These are phyloP conservation scores for Manis crassicaudata DNA, from an alignment of 2,797 vertebrate genomes.

Conservation along the genomic window DNA sequence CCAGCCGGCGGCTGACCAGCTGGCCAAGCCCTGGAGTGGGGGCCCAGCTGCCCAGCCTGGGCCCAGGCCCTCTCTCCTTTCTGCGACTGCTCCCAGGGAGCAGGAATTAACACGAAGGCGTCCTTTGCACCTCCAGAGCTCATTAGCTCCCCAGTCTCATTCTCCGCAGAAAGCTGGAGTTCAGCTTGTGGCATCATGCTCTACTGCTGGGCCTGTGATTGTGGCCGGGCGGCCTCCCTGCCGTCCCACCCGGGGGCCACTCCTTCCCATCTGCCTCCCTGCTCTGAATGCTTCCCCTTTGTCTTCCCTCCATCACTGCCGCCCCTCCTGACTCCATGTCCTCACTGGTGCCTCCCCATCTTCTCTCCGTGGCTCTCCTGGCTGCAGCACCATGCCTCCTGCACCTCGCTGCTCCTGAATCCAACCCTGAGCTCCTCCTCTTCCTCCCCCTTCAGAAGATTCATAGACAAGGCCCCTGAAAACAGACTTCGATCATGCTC, in stretches of 20 bases:
- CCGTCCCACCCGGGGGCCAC: constrained; percentile 48
- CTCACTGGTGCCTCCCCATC: constrained; percentile 64
- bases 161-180: constrained; percentile 53
- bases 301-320: not conserved
- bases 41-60: constrained; percentile 66
- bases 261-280: constrained; percentile 52
- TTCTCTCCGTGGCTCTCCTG: not conserved
- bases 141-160: constrained; percentile 73
- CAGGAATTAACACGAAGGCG: constrained; percentile 64
- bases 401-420: fast-evolving
- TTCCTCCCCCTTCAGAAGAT: not conserved
- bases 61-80: not conserved
- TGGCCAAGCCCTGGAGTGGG: constrained; percentile 48
- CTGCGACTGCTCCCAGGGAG: constrained; percentile 49
- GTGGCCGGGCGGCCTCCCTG: constrained; percentile 29
- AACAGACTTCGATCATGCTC: not conserved
- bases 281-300: not conserved
- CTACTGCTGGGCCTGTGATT: constrained; percentile 71
- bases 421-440: not conserved
- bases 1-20: constrained; percentile 67
- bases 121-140: constrained; percentile 64
- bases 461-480: not conserved
- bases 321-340: not conserved
- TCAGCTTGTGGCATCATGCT: constrained; percentile 59
- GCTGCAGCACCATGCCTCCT: fast-evolving